These are phyloP conservation scores for Dryococelus australis DNA, from an alignment of 2,888 invertebrate genomes.

Conservation along the genomic window DNA sequence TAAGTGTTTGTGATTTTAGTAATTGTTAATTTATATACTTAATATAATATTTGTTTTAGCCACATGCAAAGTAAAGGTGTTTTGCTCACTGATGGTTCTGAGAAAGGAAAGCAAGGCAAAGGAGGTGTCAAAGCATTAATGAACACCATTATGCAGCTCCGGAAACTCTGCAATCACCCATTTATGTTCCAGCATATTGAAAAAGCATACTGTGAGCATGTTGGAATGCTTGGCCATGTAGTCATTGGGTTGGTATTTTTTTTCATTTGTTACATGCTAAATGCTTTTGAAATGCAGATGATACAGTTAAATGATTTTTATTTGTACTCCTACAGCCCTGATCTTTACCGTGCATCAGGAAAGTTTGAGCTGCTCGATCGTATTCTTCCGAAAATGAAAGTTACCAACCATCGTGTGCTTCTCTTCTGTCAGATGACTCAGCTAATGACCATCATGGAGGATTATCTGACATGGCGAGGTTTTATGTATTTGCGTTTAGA, in stretches of 20 bases:
- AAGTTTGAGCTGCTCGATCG: conserved; percentile 71
- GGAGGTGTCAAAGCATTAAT: conserved; percentile 65
- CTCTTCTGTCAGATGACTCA: conserved; percentile 74
- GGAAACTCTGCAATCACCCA: conserved; percentile 72
- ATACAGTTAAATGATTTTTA: neutral
- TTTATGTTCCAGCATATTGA: conserved; percentile 72
- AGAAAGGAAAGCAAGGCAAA: conserved; percentile 62
- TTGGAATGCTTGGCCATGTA: conserved; percentile 44
- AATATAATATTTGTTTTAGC: conserved; percentile 49
- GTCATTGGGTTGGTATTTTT: conserved; percentile 45
- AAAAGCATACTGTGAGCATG: conserved; percentile 62
- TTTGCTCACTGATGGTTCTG: conserved; percentile 65
- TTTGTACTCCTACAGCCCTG: conserved; percentile 55
- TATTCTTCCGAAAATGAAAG: conserved; percentile 67
- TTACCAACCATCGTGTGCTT: conserved; percentile 64
- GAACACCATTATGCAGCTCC: conserved; percentile 72
- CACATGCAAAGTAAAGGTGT: conserved; percentile 68
- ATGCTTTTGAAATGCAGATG: too few species aligned
- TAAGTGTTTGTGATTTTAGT: neutral
- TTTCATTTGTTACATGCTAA: too few species aligned
- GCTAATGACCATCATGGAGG: conserved; percentile 69
- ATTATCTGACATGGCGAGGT: conserved; percentile 65
- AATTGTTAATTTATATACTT: neutral
- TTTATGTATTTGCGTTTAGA: conserved; percentile 66
- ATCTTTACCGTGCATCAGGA: conserved; percentile 66